Conservation (phyloP, 1,140 invertebrate genomes). For the Tetramorium parvispinum region DNA sequence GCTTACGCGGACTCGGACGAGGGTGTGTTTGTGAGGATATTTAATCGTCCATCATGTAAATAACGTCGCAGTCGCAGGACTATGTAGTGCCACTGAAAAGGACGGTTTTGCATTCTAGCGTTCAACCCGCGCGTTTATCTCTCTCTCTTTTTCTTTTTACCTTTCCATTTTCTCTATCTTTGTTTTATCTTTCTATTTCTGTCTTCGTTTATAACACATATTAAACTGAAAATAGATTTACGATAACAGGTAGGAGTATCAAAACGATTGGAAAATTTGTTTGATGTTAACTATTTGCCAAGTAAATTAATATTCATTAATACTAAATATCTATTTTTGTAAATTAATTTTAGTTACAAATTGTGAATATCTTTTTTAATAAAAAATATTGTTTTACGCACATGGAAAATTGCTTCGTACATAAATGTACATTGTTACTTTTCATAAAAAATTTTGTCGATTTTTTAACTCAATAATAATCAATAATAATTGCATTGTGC, state of each 20-base stretch:
- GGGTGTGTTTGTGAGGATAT: constrained; percentile 37
- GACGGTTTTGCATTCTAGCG: not conserved
- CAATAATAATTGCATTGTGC: not conserved
- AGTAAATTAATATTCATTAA: not conserved
- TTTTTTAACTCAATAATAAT: not conserved
- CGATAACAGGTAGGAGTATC: no score
- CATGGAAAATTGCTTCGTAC: not conserved
- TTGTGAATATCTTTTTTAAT: not conserved
- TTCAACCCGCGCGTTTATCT: constrained; percentile 27
- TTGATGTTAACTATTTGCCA: not conserved
- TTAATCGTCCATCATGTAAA: constrained; percentile 58
- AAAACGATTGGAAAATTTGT: not conserved
- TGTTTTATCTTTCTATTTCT: not conserved
- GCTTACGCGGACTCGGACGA: not conserved
- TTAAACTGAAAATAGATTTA: constrained; percentile 17
- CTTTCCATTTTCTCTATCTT: not conserved
- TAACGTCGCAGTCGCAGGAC: constrained; percentile 23
- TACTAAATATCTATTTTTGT: not conserved
- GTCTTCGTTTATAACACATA: not conserved
- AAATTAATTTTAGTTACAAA: not conserved
- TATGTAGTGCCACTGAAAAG: constrained; percentile 17
- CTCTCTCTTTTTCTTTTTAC: not conserved
- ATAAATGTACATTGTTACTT: not conserved
- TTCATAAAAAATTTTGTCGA: not conserved
- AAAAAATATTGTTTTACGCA: not conserved